Conservation (phyloP, 2,797 vertebrate species). For the Tiaroga cobitis region DNA sequence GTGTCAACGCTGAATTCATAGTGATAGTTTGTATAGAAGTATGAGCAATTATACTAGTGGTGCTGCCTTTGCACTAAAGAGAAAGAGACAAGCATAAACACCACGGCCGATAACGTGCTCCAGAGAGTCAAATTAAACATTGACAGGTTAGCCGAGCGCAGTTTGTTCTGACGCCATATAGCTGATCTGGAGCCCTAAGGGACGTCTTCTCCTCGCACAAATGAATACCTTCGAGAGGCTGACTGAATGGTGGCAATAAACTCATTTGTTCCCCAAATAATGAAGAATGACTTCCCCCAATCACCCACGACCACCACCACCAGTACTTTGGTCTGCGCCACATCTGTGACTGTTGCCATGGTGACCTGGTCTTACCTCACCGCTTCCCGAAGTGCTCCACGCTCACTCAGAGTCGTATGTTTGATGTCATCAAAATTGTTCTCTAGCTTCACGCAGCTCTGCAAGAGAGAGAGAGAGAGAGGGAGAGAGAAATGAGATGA, state of each 20-base stretch:
- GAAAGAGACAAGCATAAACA: constrained; percentile 16
- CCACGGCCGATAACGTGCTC: constrained; percentile 64
- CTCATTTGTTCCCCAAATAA: constrained; percentile 92
- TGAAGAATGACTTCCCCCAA: constrained; percentile 84
- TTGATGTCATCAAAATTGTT: constrained; percentile 95
- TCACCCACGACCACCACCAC: constrained; percentile 37
- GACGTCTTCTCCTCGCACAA: constrained; percentile 84
- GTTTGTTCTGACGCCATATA: constrained; percentile 73
- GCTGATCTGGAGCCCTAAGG: constrained; percentile 83
- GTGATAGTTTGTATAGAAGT: not conserved
- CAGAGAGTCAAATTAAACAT: constrained; percentile 86
- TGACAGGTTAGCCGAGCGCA: constrained; percentile 85
- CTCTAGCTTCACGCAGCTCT: constrained; percentile 85
- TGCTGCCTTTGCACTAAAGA: not conserved
- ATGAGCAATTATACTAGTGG: not conserved
- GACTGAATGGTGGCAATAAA: constrained; percentile 88
- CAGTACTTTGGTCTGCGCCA: constrained; percentile 74
- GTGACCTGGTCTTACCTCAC: constrained; percentile 88
- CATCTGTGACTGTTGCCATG: constrained; percentile 92
- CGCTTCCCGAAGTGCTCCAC: constrained; percentile 89
- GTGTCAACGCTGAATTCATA: not conserved
- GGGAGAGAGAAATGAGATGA: constrained; percentile 52
- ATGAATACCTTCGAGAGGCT: constrained; percentile 90
- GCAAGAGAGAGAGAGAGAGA: constrained; percentile 63
- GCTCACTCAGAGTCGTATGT: constrained; percentile 87